Percentiles rank a stretch among this genome's conserved stretches.
These are phyloP conservation scores for Athetis lepigone DNA, from an alignment of 2,888 invertebrate species.

Conservation along the genomic window DNA sequence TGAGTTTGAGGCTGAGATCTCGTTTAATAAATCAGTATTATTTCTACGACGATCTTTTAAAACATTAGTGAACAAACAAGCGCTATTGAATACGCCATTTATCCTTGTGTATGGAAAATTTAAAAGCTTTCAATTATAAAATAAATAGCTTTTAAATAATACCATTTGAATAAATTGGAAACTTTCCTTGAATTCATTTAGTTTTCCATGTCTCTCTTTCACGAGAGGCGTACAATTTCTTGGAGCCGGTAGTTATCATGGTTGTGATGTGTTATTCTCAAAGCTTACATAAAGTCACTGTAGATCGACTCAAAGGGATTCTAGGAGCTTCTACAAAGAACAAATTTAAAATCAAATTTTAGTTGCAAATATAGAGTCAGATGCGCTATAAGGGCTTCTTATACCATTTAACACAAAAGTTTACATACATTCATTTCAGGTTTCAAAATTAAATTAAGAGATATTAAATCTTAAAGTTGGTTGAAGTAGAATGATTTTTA, in stretches of 20 bases:
- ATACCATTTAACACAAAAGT: too few relatives aligned
- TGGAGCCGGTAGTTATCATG: neutral
- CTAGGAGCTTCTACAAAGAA: neutral
- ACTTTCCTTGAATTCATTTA: too few relatives aligned
- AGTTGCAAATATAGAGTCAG: neutral
- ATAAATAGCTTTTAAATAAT: too few relatives aligned
- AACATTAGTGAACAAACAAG: neutral
- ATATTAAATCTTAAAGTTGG: too few relatives aligned
- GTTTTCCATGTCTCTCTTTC: too few relatives aligned
- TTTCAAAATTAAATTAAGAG: too few relatives aligned
- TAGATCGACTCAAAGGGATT: constrained; percentile 7
- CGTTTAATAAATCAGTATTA: neutral
- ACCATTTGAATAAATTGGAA: too few relatives aligned
- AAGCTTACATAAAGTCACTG: neutral
- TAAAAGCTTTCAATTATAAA: too few relatives aligned
- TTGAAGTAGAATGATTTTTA: too few relatives aligned
- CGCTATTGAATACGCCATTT: neutral
- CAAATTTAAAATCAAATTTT: neutral
- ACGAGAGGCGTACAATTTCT: neutral
- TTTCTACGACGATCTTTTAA: too few relatives aligned
- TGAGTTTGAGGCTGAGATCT: constrained; percentile 12
- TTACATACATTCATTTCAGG: too few relatives aligned
- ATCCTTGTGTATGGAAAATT: too few relatives aligned
- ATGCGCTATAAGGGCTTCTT: neutral
- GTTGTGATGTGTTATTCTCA: neutral